Conservation (phyloP, 2,113 vertebrate genomes). For the Poicephalus gulielmi region DNA sequence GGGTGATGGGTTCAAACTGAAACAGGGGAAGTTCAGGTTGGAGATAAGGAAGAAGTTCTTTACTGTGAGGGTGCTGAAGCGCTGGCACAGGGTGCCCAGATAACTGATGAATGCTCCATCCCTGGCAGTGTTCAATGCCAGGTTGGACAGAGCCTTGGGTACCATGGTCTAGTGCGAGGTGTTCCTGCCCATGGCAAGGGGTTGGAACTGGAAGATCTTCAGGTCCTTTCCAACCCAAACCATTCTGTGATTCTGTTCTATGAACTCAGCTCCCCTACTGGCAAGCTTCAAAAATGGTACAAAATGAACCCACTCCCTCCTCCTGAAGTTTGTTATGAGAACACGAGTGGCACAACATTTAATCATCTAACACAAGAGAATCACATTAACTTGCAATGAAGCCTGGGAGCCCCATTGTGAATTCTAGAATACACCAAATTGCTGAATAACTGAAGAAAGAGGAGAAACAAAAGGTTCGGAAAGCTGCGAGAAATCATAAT, state of each 20-base stretch:
- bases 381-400: constrained; percentile 22
- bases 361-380: neutral
- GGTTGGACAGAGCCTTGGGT: neutral
- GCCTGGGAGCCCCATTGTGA: neutral
- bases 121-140: neutral
- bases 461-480: neutral
- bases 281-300: neutral
- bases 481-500: neutral
- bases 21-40: too few species aligned
- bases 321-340: neutral
- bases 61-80: too few species aligned
- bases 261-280: neutral
- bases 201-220: neutral
- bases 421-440: neutral
- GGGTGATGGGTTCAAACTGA: too few species aligned
- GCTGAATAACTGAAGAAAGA: neutral
- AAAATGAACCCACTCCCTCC: neutral
- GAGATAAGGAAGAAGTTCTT: too few species aligned
- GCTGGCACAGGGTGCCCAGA: too few species aligned
- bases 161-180: neutral
- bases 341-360: neutral
- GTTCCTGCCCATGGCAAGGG: neutral
- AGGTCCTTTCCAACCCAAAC: neutral
- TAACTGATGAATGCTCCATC: neutral
- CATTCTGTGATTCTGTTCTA: neutral